Base-by-base conservation (phyloP, 2,888 invertebrate species). In the Nesidiocoris tenuis region DNA sequence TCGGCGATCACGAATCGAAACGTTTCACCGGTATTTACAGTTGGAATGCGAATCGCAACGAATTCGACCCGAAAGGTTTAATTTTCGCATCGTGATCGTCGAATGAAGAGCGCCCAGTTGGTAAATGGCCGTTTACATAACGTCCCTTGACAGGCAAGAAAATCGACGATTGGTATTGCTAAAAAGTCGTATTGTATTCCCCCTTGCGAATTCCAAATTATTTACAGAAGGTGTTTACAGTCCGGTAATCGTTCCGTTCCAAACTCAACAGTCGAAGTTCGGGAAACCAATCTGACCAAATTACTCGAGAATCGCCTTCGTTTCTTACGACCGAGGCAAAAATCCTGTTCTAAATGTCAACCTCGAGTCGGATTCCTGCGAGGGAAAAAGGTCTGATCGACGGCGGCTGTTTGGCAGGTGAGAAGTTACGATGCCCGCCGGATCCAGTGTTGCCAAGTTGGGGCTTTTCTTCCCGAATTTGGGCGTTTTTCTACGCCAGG, bases 291-390 rank as follows among this genome's bases (percentile, higher is more conserved):
- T 56, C 56, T 22, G 21, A 23, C 67, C 67, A 67, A 67, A 67
- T 67, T 67, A 67, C 67, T 67, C 55, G 39, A 54, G 23, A 56
- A 67, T 67, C 55, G 67, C 67, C 56, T 54, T 56, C 22, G 16
- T 67, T 67, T 56, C 67, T 67, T 56, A 56, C 67, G 56, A 39
- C 18, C 9, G n/a, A 39, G n/a, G 1, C 2, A 17, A 18, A 55
- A 56, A 21, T 3, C 67, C 67, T 22, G 67, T 67, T 67, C 55
- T 56, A 56, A 67, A 67, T 67, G 67, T 67, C 67, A 67, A 56
- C 22, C 22, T 55, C 23, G 56, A 17, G 12, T 7, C 21, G 67
- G 22, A 67, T 67, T 67, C 67, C 67, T 39, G n/a, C 39, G 39
- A 39, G 12, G 3, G 39, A 12, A 12, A 55, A 19, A 56, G 65